phyloP scores from a whole-genome alignment of 1,140 invertebrate genomes.

The Rhopalosiphum maidis region DNA sequence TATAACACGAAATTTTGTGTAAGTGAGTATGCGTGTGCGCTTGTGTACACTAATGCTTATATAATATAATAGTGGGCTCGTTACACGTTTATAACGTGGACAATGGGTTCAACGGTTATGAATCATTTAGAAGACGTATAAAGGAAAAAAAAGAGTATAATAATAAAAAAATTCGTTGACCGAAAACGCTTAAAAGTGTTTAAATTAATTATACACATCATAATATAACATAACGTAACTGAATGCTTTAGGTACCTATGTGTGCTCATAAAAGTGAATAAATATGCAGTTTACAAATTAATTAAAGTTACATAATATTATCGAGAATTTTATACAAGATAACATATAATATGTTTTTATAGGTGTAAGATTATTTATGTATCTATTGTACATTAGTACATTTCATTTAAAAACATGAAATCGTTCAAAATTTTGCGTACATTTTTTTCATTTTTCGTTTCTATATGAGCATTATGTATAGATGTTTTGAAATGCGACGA shows the following conservation, averaged over 20 bases:
- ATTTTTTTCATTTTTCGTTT: no score
- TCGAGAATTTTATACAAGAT: neutral
- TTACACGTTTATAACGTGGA: constrained; percentile 1
- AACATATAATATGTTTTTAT: neutral
- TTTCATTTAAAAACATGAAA: no score
- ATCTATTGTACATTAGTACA: no score
- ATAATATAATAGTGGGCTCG: neutral
- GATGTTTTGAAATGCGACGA: no score
- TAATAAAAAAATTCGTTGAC: neutral
- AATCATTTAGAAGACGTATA: neutral
- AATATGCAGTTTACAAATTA: neutral
- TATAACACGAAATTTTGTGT: neutral
- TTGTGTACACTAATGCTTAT: neutral
- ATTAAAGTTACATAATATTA: neutral
- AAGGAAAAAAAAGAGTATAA: neutral
- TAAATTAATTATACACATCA: neutral
- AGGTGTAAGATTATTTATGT: no score
- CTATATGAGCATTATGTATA: no score
- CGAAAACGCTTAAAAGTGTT: neutral
- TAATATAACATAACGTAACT: neutral
- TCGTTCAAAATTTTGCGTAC: no score
- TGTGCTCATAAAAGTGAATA: neutral
- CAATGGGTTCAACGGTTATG: neutral
- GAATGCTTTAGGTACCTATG: neutral
- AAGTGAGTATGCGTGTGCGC: neutral